Conservation (phyloP, 2,797 vertebrate genomes). For the Scyliorhinus canicula region DNA sequence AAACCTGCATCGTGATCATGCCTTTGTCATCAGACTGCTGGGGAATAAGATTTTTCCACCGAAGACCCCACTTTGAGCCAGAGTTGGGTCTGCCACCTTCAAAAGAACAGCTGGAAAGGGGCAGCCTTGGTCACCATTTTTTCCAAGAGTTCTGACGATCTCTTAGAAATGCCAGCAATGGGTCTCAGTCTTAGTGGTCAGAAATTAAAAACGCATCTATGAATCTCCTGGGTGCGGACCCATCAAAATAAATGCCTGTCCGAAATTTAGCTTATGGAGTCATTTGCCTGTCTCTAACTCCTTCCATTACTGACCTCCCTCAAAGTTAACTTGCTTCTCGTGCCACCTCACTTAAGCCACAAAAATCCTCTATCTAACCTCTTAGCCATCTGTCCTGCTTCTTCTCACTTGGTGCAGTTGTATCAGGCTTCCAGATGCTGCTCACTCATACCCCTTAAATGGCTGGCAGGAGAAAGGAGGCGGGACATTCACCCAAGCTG, state of each 20-base stretch:
- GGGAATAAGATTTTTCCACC: no score
- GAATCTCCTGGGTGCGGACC: not conserved
- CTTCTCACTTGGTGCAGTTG: not conserved
- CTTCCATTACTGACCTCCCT: not conserved
- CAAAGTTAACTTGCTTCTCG: not conserved
- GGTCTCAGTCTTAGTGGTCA: not conserved
- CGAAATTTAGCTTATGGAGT: not conserved
- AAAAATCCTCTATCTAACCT: not conserved
- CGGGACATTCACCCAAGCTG: not conserved
- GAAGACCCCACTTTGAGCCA: no score
- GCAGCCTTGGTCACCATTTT: not conserved
- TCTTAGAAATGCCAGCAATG: not conserved
- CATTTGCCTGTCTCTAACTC: not conserved
- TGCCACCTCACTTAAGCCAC: not conserved
- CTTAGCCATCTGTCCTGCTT: not conserved
- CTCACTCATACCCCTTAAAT: no score
- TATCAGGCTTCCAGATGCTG: not conserved
- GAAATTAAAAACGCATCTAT: not conserved
- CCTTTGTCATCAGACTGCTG: not conserved
- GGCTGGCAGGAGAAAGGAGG: no score
- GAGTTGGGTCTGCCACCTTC: no score
- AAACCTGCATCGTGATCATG: not conserved
- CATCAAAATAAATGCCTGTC: no score
- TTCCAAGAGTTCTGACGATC: not conserved
- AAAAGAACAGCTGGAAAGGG: no score